Evolutionary conservation across 2,113 vertebrate species (phyloP).

Genomic region (Otis tarda): DNA sequence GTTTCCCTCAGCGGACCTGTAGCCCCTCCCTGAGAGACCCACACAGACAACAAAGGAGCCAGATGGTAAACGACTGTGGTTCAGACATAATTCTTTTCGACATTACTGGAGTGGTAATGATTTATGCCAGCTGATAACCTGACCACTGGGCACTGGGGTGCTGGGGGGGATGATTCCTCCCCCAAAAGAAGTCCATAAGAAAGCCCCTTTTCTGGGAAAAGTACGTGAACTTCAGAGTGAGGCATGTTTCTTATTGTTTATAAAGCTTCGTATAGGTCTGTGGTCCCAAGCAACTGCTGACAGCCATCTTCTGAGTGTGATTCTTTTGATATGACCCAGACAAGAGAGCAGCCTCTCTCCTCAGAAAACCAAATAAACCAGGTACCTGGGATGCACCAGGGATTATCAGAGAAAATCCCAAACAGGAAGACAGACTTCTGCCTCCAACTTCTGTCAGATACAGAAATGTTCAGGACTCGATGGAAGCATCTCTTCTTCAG

Average conservation of each 20-base stretch:
- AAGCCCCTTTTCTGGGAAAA: neutral
- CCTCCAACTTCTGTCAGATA: neutral
- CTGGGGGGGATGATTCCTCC: neutral
- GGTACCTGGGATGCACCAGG: neutral
- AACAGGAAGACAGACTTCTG: neutral
- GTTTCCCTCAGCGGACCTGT: neutral
- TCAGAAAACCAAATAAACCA: neutral
- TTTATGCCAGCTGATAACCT: neutral
- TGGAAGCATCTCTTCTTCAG: neutral
- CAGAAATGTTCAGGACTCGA: neutral
- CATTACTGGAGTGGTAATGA: neutral
- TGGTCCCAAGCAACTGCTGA: neutral
- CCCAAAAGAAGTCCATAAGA: neutral
- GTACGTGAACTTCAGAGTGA: neutral
- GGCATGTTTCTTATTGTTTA: neutral
- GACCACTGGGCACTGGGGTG: neutral
- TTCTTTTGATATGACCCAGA: neutral
- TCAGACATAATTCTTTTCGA: neutral
- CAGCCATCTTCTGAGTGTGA: neutral
- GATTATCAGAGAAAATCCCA: neutral
- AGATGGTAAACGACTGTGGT: neutral
- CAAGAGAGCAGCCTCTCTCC: neutral
- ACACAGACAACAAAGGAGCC: neutral
- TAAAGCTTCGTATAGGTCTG: neutral
- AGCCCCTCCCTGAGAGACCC: neutral